Percentiles rank a stretch among this genome's conserved stretches.
Conservation (phyloP, 2,113 vertebrate species). For the Petroica traversi region DNA sequence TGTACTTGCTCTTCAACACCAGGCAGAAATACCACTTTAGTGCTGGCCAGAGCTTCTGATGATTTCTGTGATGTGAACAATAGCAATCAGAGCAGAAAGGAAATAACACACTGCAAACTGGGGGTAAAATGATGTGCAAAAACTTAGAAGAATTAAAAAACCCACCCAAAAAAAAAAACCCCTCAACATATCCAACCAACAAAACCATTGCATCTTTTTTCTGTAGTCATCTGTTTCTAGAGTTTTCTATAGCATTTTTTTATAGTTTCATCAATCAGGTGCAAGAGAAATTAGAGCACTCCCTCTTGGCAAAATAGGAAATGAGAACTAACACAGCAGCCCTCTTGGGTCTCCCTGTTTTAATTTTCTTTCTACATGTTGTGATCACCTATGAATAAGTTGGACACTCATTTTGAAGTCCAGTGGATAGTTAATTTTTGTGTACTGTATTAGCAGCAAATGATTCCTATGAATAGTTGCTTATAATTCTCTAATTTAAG, state of each 20-base stretch:
- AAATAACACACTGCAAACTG: not conserved
- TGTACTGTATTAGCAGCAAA: not conserved
- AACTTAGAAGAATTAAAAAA: not conserved
- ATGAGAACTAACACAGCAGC: not conserved
- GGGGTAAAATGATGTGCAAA: not conserved
- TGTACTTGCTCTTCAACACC: not conserved
- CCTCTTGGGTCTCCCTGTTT: not conserved
- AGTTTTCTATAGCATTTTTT: not conserved
- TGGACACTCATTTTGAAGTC: not conserved
- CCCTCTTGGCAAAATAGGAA: not conserved
- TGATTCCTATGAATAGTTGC: not conserved
- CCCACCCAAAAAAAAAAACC: rapidly evolving
- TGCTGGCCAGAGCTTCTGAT: not conserved
- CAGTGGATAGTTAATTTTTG: not conserved
- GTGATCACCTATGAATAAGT: not conserved
- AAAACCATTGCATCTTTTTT: not conserved
- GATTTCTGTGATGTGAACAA: not conserved
- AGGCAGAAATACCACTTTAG: not conserved
- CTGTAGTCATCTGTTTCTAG: not conserved
- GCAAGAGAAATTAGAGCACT: not conserved
- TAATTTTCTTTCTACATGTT: not conserved
- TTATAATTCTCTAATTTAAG: not conserved
- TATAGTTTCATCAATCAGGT: not conserved
- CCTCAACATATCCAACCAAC: not conserved
- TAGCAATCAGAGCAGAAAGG: not conserved